Conservation (phyloP, 2,113 vertebrate genomes). For the Cisticola juncidis region DNA sequence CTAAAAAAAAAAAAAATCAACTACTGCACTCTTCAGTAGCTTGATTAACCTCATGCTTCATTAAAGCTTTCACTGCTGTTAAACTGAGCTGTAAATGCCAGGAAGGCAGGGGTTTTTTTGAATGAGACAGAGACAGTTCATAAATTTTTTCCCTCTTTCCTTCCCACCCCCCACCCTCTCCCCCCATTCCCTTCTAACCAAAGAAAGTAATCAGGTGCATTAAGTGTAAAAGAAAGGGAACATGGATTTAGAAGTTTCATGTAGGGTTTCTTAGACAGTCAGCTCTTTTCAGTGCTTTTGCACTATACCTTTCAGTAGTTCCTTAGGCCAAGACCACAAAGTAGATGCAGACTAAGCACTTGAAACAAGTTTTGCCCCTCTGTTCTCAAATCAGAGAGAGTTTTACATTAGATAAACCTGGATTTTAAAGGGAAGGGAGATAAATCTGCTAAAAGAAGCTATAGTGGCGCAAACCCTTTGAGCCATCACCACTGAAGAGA, state of each 20-base stretch:
- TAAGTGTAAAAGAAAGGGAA: background rate
- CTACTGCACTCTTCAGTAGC: background rate
- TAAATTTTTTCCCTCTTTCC: background rate
- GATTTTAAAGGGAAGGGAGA: background rate
- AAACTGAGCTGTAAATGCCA: background rate
- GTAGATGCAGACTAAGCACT: background rate
- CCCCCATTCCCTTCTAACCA: background rate
- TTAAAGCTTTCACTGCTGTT: conserved; percentile 17
- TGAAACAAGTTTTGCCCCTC: background rate
- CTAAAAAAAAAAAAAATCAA: background rate
- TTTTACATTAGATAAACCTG: background rate
- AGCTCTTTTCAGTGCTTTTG: background rate
- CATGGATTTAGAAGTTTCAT: background rate
- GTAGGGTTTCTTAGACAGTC: background rate
- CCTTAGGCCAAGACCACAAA: background rate
- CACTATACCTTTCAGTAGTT: background rate
- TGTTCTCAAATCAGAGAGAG: conserved; percentile 15
- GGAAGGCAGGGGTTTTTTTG: background rate
- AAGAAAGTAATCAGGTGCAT: background rate
- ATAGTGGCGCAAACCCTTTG: background rate
- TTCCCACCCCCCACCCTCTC: too few relatives aligned
- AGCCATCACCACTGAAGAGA: background rate
- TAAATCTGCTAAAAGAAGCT: background rate
- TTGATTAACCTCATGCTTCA: conserved; percentile 36
- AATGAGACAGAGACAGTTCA: background rate